Percentiles rank a stretch among this genome's conserved stretches.
Evolutionary conservation across 2,888 invertebrate genomes (phyloP).

Genomic region (Nymphalis polychloros): DNA sequence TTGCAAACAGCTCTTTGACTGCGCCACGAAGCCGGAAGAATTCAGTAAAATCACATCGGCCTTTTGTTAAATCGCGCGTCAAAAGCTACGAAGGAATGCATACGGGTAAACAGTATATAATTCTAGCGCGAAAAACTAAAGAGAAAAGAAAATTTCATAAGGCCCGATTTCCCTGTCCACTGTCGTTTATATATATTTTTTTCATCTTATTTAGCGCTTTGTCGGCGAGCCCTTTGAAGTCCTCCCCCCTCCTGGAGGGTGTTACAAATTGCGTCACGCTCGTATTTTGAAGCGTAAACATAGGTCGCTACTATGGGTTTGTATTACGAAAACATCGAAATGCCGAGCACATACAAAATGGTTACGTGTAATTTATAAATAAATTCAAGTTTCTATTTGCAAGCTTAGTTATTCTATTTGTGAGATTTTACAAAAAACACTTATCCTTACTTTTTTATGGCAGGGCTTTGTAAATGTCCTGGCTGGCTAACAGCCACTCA

Average conservation of each 20-base stretch:
- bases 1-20: slow-evolving; percentile 12
- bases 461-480: too few relatives aligned
- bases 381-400: too few relatives aligned
- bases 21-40: slow-evolving; percentile 28
- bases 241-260: slow-evolving; percentile 59
- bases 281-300: slow-evolving; percentile 71
- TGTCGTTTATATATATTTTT: slow-evolving; percentile 71
- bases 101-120: slow-evolving; percentile 46
- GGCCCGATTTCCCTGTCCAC: slow-evolving; percentile 76
- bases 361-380: not conserved
- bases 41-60: slow-evolving; percentile 35
- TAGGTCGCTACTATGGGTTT: slow-evolving; percentile 57
- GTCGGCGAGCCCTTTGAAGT: slow-evolving; percentile 80
- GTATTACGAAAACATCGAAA: slow-evolving; percentile 24
- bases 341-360: not conserved
- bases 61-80: slow-evolving; percentile 44
- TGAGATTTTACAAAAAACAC: too few relatives aligned
- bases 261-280: slow-evolving; percentile 78
- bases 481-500: too few relatives aligned
- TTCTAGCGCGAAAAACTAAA: slow-evolving; percentile 63
- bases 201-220: slow-evolving; percentile 82
- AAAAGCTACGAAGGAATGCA: slow-evolving; percentile 41
- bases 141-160: slow-evolving; percentile 64
- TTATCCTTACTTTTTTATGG: too few relatives aligned
- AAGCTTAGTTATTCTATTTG: too few relatives aligned